A percentile compares a stretch with the other conserved stretches of the same genome.
Conservation (phyloP, 2,888 invertebrate species). For the Augochlorella aurata region DNA sequence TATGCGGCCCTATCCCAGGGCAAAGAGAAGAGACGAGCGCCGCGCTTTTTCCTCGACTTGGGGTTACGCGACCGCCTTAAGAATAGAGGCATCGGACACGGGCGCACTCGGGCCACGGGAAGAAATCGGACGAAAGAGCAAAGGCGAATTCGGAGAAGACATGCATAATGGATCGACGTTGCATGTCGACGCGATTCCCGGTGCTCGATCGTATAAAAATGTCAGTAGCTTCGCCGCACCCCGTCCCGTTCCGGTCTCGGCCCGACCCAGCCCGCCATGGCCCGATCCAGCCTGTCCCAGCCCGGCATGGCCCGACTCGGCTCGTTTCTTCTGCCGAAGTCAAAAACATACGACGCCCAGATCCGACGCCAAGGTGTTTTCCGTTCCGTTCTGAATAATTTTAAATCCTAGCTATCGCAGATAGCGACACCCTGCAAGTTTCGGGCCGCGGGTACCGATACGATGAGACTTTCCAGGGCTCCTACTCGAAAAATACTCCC, state of each 20-base stretch:
- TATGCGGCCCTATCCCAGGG: background rate
- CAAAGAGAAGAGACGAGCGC: too few relatives aligned
- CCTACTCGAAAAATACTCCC: conserved; percentile 45
- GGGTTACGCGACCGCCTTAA: conserved; percentile 5
- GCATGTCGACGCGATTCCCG: conserved; percentile 64
- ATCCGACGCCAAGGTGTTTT: conserved; percentile 46
- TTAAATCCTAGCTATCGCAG: conserved; percentile 52
- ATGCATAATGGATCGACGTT: conserved; percentile 67
- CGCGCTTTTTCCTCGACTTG: conserved; percentile 11
- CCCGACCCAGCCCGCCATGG: background rate
- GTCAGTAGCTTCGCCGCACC: conserved; percentile 59
- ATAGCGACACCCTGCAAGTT: conserved; percentile 30
- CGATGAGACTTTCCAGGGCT: conserved; percentile 1
- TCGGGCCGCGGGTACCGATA: conserved; percentile 14
- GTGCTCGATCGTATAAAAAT: conserved; percentile 65
- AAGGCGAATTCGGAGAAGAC: conserved; percentile 59
- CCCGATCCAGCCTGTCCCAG: background rate
- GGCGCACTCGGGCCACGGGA: conserved; percentile 6
- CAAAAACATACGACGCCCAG: conserved; percentile 52
- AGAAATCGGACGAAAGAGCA: conserved; percentile 52
- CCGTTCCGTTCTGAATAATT: conserved; percentile 60
- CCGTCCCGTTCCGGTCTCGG: background rate
- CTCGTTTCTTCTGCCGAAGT: conserved; percentile 38
- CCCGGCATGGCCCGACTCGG: background rate
- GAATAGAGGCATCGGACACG: conserved; percentile 13